Evolutionary conservation across 2,113 vertebrate genomes (phyloP).

Genomic region (Columbina picui): DNA sequence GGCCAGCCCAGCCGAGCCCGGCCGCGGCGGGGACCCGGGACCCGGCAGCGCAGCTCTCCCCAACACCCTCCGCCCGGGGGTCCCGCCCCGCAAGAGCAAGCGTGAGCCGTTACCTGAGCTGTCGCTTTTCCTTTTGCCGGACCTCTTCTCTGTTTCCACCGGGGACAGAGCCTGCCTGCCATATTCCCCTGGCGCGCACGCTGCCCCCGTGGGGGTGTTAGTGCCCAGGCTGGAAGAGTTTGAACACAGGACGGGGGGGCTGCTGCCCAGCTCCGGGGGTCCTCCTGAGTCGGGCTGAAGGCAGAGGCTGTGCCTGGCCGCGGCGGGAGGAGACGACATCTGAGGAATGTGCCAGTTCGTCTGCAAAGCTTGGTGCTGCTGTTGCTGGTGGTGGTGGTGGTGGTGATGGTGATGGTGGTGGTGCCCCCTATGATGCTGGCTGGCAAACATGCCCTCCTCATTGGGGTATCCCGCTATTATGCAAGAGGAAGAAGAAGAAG

Average conservation of each 20-base stretch:
- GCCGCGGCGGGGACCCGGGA: background rate
- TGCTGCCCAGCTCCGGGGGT: conserved; percentile 87
- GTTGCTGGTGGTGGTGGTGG: conserved; percentile 87
- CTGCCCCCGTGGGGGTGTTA: conserved; percentile 86
- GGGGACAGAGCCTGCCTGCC: conserved; percentile 92
- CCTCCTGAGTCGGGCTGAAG: conserved; percentile 87
- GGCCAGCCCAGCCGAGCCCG: background rate
- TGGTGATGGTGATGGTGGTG: conserved; percentile 82
- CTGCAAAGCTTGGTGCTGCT: conserved; percentile 86
- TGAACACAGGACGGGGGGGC: conserved; percentile 88
- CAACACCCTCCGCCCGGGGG: background rate
- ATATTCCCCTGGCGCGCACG: conserved; percentile 91
- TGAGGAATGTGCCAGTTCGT: conserved; percentile 91
- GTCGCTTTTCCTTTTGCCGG: conserved; percentile 93
- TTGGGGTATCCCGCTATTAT: conserved; percentile 92
- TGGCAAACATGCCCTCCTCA: conserved; percentile 91
- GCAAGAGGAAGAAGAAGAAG: conserved; percentile 84
- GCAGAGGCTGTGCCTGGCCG: conserved; percentile 86
- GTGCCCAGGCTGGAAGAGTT: conserved; percentile 87
- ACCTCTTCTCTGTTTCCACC: conserved; percentile 92
- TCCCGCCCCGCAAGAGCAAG: background rate
- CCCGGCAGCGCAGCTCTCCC: background rate
- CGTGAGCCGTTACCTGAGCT: conserved; percentile 88
- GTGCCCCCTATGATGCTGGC: conserved; percentile 86
- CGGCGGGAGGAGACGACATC: conserved; percentile 82